phyloP scores from a whole-genome alignment of 1,140 invertebrate genomes.

The Cydia splendana region DNA sequence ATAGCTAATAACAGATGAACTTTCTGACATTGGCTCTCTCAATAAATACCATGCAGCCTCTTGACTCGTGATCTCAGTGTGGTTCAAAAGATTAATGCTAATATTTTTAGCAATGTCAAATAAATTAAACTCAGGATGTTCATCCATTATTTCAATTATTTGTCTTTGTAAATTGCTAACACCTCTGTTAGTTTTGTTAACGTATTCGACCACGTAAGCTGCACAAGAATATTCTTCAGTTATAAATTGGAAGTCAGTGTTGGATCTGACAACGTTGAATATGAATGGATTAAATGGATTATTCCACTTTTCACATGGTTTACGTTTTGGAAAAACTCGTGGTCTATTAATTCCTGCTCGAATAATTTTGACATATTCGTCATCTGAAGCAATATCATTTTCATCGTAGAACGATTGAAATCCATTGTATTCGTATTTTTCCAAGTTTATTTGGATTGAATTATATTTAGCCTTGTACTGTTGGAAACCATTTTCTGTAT shows the following conservation, averaged over 20 bases:
- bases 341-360: constrained; percentile 41
- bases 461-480: too few relatives aligned
- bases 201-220: constrained; percentile 56
- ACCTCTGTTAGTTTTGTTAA: constrained; percentile 67
- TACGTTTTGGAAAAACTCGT: constrained; percentile 51
- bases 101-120: constrained; percentile 51
- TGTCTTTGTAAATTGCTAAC: constrained; percentile 62
- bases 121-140: constrained; percentile 54
- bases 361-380: too few relatives aligned
- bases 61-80: constrained; percentile 66
- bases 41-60: constrained; percentile 74
- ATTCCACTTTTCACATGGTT: constrained; percentile 49
- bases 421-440: too few relatives aligned
- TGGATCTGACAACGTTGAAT: constrained; percentile 50
- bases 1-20: constrained; percentile 52
- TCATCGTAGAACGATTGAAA: too few relatives aligned
- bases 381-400: constrained; percentile 59
- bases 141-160: constrained; percentile 54
- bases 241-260: constrained; percentile 70
- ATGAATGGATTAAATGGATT: constrained; percentile 63
- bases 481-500: too few relatives aligned
- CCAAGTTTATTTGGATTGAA: too few relatives aligned
- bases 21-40: constrained; percentile 47
- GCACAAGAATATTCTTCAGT: constrained; percentile 64
- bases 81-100: constrained; percentile 61